A percentile compares a stretch with the other conserved stretches of the same genome.
These are phyloP conservation scores for Caenorhabditis macrosperma DNA, from an alignment of 2,888 invertebrate species.

Conservation along the genomic window DNA sequence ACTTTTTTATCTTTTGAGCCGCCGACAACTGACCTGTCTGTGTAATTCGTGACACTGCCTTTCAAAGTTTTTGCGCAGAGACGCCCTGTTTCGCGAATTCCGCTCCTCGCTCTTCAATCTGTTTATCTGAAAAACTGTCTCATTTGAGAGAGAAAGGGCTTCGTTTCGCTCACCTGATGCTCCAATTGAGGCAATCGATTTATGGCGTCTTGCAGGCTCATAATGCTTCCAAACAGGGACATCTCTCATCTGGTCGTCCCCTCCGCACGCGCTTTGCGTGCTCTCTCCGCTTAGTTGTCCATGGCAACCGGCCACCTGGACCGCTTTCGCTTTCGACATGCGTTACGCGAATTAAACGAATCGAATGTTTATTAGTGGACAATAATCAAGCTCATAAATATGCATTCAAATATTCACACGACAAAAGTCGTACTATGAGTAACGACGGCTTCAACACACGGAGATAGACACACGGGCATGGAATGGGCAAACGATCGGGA, in stretches of 20 bases:
- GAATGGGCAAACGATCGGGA: slow-evolving; percentile 3
- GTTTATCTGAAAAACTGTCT: slow-evolving; percentile 47
- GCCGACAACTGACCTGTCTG: slow-evolving; percentile 50
- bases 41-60: slow-evolving; percentile 58
- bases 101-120: slow-evolving; percentile 55
- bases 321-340: too few species aligned
- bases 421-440: neutral
- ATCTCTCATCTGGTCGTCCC: too few species aligned
- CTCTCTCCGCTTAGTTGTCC: slow-evolving; percentile 14
- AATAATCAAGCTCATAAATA: slow-evolving; percentile 52
- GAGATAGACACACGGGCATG: slow-evolving; percentile 18
- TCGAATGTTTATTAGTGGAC: slow-evolving; percentile 33
- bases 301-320: slow-evolving; percentile 49
- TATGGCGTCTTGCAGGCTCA: slow-evolving; percentile 60
- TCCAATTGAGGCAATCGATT: slow-evolving; percentile 64
- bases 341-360: neutral
- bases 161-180: slow-evolving; percentile 51
- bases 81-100: slow-evolving; percentile 7
- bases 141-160: neutral
- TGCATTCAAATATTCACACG: slow-evolving; percentile 45
- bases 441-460: slow-evolving; percentile 23
- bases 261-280: neutral
- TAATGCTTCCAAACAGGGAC: slow-evolving; percentile 63
- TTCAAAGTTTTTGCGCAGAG: slow-evolving; percentile 49
- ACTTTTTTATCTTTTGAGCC: too few species aligned